Percentiles rank a stretch among this genome's conserved stretches.
Evolutionary conservation across 2,888 invertebrate species (phyloP).

Genomic region (Margaritifera margaritifera): DNA sequence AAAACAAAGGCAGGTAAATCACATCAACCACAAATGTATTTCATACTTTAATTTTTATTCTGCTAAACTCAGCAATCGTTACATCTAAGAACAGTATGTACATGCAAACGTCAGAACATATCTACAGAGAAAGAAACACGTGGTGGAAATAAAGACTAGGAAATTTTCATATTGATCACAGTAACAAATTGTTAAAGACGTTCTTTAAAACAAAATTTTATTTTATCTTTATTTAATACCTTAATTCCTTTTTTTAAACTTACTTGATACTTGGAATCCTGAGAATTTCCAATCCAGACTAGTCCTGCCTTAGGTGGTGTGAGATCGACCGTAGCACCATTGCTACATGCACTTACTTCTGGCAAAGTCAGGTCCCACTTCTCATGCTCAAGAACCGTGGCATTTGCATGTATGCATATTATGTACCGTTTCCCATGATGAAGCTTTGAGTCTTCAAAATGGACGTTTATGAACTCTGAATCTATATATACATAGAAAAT

Average conservation of each 20-base stretch:
- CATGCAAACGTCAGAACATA: too few relatives aligned
- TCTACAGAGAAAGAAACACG: too few relatives aligned
- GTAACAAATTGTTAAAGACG: too few relatives aligned
- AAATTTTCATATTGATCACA: not conserved
- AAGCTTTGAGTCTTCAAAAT: conserved; percentile 12
- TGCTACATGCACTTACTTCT: conserved; percentile 24
- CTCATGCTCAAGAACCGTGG: conserved; percentile 16
- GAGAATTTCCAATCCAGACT: conserved; percentile 28
- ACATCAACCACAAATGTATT: too few relatives aligned
- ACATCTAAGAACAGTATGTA: too few relatives aligned
- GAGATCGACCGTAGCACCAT: conserved; percentile 29
- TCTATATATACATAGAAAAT: conserved; percentile 16
- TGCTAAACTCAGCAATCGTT: too few relatives aligned
- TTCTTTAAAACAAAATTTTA: too few relatives aligned
- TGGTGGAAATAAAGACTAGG: too few relatives aligned
- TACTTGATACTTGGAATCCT: conserved; percentile 17
- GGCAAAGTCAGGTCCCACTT: conserved; percentile 22
- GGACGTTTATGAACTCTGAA: conserved; percentile 16
- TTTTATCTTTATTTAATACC: not conserved
- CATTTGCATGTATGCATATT: conserved; percentile 21
- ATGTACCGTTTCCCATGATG: conserved; percentile 26
- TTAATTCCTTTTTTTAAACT: not conserved
- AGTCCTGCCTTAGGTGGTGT: conserved; percentile 21
- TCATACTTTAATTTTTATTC: too few relatives aligned
- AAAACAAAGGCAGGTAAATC: too few relatives aligned